Percentiles rank a stretch among this genome's conserved stretches.
These are phyloP conservation scores for Pseudoatta argentina DNA, from an alignment of 1,140 invertebrate species.

Conservation along the genomic window DNA sequence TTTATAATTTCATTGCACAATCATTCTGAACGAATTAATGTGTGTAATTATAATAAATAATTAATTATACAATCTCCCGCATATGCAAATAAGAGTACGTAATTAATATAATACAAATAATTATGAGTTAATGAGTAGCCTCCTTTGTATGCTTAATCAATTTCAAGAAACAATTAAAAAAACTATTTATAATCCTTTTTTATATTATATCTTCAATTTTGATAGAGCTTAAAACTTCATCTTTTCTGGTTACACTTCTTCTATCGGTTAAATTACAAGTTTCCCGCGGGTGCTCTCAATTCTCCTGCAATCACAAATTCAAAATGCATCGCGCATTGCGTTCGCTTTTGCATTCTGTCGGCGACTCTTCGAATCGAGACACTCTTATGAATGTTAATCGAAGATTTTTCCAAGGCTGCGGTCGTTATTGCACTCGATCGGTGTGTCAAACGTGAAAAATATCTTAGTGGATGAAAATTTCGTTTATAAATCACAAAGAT, in stretches of 20 bases:
- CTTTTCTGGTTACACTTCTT: not conserved
- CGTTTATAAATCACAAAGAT: constrained; percentile 3
- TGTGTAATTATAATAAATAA: constrained; percentile 21
- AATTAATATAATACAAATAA: constrained; percentile 14
- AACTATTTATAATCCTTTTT: not conserved
- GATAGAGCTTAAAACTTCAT: constrained; percentile 37
- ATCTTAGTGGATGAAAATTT: not conserved
- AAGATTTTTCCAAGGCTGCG: constrained; percentile 65
- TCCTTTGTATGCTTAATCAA: not conserved
- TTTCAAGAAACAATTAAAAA: constrained; percentile 12
- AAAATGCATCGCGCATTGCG: constrained; percentile 29
- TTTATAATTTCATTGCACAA: constrained; percentile 14
- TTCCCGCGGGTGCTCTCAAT: constrained; percentile 37
- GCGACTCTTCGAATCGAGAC: constrained; percentile 67
- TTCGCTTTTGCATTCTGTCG: constrained; percentile 67
- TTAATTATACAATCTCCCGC: constrained; percentile 23
- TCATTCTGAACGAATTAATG: constrained; percentile 9
- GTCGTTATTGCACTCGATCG: not conserved
- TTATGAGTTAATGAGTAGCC: constrained; percentile 1
- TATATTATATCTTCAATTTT: constrained; percentile 5
- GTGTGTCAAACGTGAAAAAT: not conserved
- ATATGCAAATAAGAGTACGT: constrained; percentile 22
- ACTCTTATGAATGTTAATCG: constrained; percentile 75
- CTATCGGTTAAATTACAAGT: constrained; percentile 69
- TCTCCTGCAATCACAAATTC: constrained; percentile 54